A percentile compares a stretch with the other conserved stretches of the same genome.
phyloP scores from a whole-genome alignment of 2,113 vertebrate species.

The Empidonax alnorum region DNA sequence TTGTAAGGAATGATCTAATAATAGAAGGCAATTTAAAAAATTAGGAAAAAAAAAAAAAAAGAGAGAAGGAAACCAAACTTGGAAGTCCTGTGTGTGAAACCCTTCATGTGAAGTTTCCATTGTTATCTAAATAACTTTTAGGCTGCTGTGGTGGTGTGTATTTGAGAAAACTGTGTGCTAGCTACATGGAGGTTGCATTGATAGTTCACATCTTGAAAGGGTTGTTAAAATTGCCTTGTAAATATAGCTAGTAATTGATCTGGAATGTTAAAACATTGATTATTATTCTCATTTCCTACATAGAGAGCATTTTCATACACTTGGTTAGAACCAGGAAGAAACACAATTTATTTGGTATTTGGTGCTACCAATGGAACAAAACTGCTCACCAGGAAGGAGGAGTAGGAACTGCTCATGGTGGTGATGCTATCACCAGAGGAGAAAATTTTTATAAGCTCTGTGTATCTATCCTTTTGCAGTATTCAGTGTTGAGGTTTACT shows the following conservation, averaged over 20 bases:
- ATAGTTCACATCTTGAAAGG: not conserved
- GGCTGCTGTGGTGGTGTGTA: not conserved
- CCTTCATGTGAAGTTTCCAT: not conserved
- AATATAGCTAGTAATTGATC: not conserved
- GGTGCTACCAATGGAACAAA: not conserved
- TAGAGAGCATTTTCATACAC: not conserved
- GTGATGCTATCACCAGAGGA: not conserved
- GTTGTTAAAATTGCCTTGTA: not conserved
- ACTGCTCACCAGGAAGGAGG: not conserved
- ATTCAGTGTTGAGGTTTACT: constrained; percentile 16
- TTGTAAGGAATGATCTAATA: not conserved
- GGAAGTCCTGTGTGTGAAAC: not conserved
- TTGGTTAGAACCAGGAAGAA: not conserved
- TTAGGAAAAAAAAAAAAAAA: not conserved
- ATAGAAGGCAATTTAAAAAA: not conserved
- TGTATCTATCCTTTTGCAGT: not conserved
- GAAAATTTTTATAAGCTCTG: not conserved
- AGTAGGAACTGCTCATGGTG: not conserved
- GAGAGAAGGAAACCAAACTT: not conserved
- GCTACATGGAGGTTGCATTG: not conserved
- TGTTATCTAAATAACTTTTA: not conserved
- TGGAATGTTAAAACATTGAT: not conserved
- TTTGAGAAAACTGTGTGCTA: not conserved
- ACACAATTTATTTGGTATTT: not conserved
- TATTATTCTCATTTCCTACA: not conserved